phyloP scores from a whole-genome alignment of 2,113 vertebrate species.

The Pomatorhinus ruficollis region DNA sequence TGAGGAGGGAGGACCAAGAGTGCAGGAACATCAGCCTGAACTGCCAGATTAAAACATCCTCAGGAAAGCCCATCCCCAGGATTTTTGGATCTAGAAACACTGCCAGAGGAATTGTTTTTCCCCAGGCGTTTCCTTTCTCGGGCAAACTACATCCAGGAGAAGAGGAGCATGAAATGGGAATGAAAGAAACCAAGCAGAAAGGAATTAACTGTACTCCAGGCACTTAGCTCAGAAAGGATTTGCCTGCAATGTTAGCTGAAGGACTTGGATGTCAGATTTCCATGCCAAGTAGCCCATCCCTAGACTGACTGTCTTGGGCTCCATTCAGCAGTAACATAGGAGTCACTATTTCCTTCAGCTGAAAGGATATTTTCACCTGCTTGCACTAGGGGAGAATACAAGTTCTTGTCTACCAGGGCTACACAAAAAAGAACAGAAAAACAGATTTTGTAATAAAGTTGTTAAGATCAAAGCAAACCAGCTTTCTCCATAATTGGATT shows the following conservation, averaged over 20 bases:
- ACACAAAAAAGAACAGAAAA: conserved; percentile 42
- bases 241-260: neutral
- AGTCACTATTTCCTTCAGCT: conserved; percentile 34
- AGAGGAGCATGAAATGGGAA: conserved; percentile 7
- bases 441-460: conserved; percentile 56
- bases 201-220: conserved; percentile 17
- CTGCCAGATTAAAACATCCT: neutral
- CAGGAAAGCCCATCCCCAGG: neutral
- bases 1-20: neutral
- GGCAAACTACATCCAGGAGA: neutral
- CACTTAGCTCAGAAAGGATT: neutral
- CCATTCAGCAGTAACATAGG: neutral
- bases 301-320: neutral
- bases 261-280: neutral
- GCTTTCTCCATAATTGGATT: neutral
- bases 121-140: neutral
- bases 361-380: conserved; percentile 49
- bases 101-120: neutral
- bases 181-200: conserved; percentile 13
- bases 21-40: neutral
- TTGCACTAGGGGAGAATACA: neutral
- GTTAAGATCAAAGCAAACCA: conserved; percentile 45
- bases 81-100: neutral
- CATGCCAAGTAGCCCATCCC: conserved; percentile 3
- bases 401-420: conserved; percentile 14